Percentiles rank a stretch among this genome's conserved stretches.
Evolutionary conservation across 2,113 vertebrate species (phyloP).

Genomic region (Sula dactylatra): DNA sequence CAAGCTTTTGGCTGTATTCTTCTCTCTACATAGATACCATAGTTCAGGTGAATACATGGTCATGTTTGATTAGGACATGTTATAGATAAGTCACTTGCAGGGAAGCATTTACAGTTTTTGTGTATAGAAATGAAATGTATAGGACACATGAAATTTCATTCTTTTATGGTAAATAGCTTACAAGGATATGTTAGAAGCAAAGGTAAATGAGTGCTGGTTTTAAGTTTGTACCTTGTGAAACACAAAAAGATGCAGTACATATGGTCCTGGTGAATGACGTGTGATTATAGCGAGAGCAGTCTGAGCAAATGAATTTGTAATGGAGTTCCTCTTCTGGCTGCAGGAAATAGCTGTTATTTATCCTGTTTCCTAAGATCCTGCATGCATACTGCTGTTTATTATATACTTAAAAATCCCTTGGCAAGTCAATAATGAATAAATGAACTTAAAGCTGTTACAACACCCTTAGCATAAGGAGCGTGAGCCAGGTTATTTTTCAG

Average conservation of each 20-base stretch:
- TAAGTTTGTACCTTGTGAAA: conserved; percentile 34
- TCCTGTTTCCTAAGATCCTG: conserved; percentile 36
- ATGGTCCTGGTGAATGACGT: neutral
- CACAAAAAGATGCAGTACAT: neutral
- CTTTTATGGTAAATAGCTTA: conserved; percentile 1
- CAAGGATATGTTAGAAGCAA: neutral
- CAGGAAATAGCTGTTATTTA: conserved; percentile 63
- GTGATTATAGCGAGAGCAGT: conserved; percentile 32
- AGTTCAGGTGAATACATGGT: neutral
- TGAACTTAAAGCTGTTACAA: conserved; percentile 4
- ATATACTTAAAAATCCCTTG: conserved; percentile 40
- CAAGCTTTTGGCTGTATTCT: conserved; percentile 3
- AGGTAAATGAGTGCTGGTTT: conserved; percentile 45
- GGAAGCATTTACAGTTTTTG: neutral
- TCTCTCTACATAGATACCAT: neutral
- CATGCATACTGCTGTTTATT: conserved; percentile 40
- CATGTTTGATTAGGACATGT: neutral
- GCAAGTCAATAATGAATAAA: conserved; percentile 58
- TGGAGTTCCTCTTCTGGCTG: conserved; percentile 54
- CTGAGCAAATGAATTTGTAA: conserved; percentile 69
- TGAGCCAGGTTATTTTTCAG: neutral
- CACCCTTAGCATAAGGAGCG: neutral
- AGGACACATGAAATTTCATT: neutral
- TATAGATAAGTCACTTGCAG: neutral
- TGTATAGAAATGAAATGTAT: conserved; percentile 39